A percentile compares a stretch with the other conserved stretches of the same genome.
These are phyloP conservation scores for Psilopsiagon aurifrons DNA, from an alignment of 2,113 vertebrate genomes.

Conservation along the genomic window DNA sequence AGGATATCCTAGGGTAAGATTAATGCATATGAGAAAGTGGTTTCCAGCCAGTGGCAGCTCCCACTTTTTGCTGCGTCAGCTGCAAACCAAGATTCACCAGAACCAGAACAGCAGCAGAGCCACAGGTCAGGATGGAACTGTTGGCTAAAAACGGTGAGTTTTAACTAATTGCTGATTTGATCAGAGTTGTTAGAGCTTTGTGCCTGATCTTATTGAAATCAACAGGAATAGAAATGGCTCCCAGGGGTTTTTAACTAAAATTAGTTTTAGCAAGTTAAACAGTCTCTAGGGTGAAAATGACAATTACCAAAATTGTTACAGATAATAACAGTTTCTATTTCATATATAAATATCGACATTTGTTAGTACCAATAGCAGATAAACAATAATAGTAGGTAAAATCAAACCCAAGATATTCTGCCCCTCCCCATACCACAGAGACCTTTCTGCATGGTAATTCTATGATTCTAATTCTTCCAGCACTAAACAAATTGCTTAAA, in stretches of 20 bases:
- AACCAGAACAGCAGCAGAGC: background rate
- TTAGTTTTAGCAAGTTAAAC: background rate
- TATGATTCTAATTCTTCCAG: background rate
- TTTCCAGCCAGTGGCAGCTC: background rate
- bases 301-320: background rate
- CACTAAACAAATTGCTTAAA: background rate
- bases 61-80: conserved; percentile 30
- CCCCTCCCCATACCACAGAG: background rate
- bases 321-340: background rate
- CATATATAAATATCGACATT: background rate
- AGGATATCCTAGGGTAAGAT: background rate
- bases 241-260: background rate
- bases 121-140: background rate
- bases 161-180: background rate
- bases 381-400: background rate
- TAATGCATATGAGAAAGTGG: background rate
- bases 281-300: background rate
- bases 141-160: background rate
- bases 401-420: background rate
- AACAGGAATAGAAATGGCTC: background rate
- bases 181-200: background rate
- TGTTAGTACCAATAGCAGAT: background rate
- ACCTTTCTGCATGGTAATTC: background rate
- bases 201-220: background rate
- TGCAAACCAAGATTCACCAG: background rate